These are phyloP conservation scores for Drosophila testacea DNA, from an alignment of 2,888 invertebrate species.

Conservation along the genomic window DNA sequence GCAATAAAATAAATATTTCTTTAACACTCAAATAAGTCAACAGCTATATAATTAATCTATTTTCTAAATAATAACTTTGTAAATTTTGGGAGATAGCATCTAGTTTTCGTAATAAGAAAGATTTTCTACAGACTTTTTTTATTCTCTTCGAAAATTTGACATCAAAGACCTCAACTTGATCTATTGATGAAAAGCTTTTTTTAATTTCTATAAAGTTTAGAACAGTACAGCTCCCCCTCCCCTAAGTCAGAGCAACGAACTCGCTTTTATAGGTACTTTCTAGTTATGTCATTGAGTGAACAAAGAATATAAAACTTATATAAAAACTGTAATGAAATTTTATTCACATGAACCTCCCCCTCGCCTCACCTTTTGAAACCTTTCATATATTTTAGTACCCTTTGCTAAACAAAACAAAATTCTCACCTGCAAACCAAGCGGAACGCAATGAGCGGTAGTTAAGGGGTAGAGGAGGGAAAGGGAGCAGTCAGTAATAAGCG, in stretches of 20 bases:
- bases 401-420: constrained; percentile 40
- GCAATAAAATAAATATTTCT: no score
- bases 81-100: no score
- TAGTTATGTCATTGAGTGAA: constrained; percentile 36
- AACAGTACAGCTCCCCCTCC: neutral
- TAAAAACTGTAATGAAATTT: constrained; percentile 26
- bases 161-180: no score
- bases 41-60: no score
- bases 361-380: neutral
- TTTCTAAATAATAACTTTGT: no score
- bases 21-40: no score
- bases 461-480: neutral
- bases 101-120: no score
- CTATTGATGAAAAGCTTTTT: neutral
- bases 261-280: constrained; percentile 22
- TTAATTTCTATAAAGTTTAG: neutral
- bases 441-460: constrained; percentile 27
- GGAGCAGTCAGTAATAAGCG: constrained; percentile 18
- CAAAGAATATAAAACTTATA: constrained; percentile 14
- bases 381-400: constrained; percentile 21
- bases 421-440: constrained; percentile 45
- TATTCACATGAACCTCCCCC: constrained; percentile 8
- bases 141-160: no score
- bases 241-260: constrained; percentile 34
- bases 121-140: no score